Evolutionary conservation across 2,113 vertebrate genomes (phyloP), one percentile per base, ranked within the genome.

Genomic region (Rhabdomys dilectus): DNA sequence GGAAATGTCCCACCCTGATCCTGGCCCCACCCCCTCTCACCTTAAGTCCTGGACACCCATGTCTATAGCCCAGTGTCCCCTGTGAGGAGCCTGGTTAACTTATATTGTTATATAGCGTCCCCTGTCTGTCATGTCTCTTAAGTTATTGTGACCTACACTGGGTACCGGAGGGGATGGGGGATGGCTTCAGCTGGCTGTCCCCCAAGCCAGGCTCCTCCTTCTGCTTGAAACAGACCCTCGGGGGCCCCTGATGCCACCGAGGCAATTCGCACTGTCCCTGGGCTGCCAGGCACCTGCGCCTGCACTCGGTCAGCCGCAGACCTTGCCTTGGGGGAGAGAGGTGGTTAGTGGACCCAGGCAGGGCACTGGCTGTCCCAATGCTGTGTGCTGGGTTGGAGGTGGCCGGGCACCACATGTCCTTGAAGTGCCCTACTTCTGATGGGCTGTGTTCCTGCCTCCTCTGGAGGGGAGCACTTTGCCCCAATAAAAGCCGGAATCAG

Each of bases 91-190:
- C 98, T 97, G 98, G 98, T 98, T 99, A 99, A 99, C 98, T 99
- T 99, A 99, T 99, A 97, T 98, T 98, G 98, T 98, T 98, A 98
- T 98, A 98, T 98, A 98, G 98, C 95, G 45, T 98, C 96, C 81
- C 98, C 98, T 98, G 98, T 98, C 98, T 99, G 98, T 98, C 97
- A 95, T 98, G 96, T 98, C 98, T 98, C 98, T 99, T 99, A 99
- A 99, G 98, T 99, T 99, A 99, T 99, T 99, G 97, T 94, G 93
- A 98, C 97, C 97, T 97, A 98, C 98, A 98, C 98, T 98, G 98
- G 95, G 1, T 98, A 96, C 87, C 0, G 66, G 97, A 97, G 97
- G 96, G 64, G 88, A 36, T 88, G 93, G 96, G 94, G 77, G 91
- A 90, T 96, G 95, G 96, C 94, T 48, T 0, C 0, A 15, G 68